Evolutionary conservation across 2,113 vertebrate species (phyloP), one percentile per base, ranked within the genome.

Genomic region (Pterocles burchelli): DNA sequence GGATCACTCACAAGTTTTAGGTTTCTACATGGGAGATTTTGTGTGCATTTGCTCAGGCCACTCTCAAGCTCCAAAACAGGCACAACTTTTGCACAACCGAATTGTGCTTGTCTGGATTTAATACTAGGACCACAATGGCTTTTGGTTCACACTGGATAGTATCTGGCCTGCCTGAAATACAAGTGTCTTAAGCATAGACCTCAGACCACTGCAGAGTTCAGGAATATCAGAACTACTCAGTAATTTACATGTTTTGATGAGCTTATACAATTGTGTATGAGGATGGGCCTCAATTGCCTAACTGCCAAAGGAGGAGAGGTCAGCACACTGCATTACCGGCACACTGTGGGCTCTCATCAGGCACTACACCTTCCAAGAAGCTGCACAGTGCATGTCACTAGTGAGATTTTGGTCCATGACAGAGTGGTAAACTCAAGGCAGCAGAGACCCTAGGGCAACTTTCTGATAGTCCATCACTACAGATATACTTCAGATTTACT

Each of bases 381-480:
- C 10, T 70, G 49, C 65, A 48, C 18, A 48, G 16, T 20, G 41
- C 6, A 8, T 0, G 0, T 11, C 15, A 43, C 1, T 1, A 89
- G 18, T 65, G 24, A 33, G 18, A 76, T 80, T 89, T 86, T 84
- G 28, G 68, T 34, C 49, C 25, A 4, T 2, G n/a, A 61, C 13
- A 49, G 14, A 59, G 33, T 7, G 71, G 14, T 15, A 65, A 88
- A 67, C 52, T 75, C 48, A 75, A 59, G 38, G 54, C 26, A 59
- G 54, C 3, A 89, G 29, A 77, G 13, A 26, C 11, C 20, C 26
- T 21, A 59, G 2, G 17, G 13, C 55, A 91, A 70, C 5, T 28
- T 79, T 46, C 38, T 34, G 67, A 65, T 59, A 65, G 2, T 12
- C 13, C 33, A 61, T 67, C 25, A 14, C 17, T 45, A 20, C 0